Percentiles rank a stretch among this genome's conserved stretches.
Conservation (phyloP, 2,888 invertebrate species). For the Dilophus febrilis region DNA sequence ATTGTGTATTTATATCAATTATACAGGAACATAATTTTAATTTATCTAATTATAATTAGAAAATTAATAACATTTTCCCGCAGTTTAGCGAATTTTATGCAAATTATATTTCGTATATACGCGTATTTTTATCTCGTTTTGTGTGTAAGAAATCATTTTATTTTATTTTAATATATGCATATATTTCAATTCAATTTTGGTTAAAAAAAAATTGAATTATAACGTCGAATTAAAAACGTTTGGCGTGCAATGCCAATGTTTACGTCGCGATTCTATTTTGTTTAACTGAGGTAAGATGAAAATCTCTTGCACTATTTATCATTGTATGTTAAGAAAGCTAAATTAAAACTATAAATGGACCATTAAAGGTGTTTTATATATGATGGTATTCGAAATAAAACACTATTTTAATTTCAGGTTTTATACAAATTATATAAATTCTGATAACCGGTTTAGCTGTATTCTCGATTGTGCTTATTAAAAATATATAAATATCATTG, state of each 20-base stretch:
- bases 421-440: too few species aligned
- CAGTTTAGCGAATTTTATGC: background rate
- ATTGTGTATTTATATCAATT: too few species aligned
- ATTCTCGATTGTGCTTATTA: too few species aligned
- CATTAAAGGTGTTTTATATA: too few species aligned
- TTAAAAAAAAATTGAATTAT: background rate
- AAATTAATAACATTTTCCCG: background rate
- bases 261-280: constrained; percentile 13
- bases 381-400: too few species aligned
- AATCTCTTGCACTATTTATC: background rate
- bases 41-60: too few species aligned
- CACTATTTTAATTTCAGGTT: too few species aligned
- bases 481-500: too few species aligned
- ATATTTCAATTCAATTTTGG: background rate
- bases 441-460: too few species aligned
- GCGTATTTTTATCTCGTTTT: constrained; percentile 2
- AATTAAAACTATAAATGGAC: background rate
- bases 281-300: background rate
- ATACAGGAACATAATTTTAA: too few species aligned
- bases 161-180: background rate
- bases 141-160: background rate
- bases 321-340: background rate
- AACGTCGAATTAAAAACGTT: too few species aligned
- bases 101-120: background rate
- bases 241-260: constrained; percentile 32